Conservation (phyloP, 92 coral and sea anemone genomes). For the Pocillopora meandrina region DNA sequence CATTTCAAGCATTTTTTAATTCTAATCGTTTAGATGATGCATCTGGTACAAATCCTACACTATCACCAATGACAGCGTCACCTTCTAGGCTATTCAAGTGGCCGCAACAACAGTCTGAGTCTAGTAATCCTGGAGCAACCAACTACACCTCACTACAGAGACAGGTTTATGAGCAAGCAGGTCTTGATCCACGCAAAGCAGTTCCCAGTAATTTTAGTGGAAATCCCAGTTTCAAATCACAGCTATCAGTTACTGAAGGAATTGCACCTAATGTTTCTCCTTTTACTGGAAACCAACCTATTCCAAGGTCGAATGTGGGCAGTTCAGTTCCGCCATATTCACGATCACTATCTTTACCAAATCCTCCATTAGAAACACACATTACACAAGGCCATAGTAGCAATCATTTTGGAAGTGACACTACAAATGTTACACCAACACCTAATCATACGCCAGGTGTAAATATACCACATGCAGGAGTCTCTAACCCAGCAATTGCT, state of each 20-base stretch:
- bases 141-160: constrained; percentile 68
- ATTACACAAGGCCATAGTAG: constrained; percentile 17
- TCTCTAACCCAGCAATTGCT: constrained; percentile 44
- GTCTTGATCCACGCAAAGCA: constrained; percentile 65
- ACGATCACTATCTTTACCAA: constrained; percentile 78
- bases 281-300: constrained; percentile 77
- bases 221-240: constrained; percentile 64
- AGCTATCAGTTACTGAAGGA: constrained; percentile 64
- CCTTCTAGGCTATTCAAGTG: constrained; percentile 59
- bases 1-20: constrained; percentile 69
- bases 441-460: constrained; percentile 31
- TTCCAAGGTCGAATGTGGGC: constrained; percentile 52
- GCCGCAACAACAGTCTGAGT: constrained; percentile 60
- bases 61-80: constrained; percentile 56
- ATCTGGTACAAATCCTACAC: constrained; percentile 59
- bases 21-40: constrained; percentile 87
- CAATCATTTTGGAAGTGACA: constrained; percentile 30
- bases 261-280: constrained; percentile 88
- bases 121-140: constrained; percentile 44
- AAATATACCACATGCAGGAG: constrained; percentile 14
- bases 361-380: constrained; percentile 44
- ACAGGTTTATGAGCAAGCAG: constrained; percentile 79
- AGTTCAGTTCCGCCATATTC: constrained; percentile 65
- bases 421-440: not conserved
- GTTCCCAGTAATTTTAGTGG: constrained; percentile 54